These are phyloP conservation scores for Oppia nitens DNA, from an alignment of 1,140 invertebrate genomes.

Conservation along the genomic window DNA sequence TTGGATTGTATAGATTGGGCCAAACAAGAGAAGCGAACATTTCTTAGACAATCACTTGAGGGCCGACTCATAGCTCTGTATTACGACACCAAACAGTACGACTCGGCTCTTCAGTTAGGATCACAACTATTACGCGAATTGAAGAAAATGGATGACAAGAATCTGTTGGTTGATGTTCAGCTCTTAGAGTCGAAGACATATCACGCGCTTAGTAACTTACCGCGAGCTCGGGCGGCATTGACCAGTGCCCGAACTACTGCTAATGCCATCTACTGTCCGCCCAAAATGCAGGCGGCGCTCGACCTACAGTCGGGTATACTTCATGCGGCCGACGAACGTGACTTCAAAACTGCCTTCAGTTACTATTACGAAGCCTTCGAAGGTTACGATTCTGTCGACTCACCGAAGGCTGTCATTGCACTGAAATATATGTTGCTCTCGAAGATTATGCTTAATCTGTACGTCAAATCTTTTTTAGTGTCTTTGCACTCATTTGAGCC, in stretches of 20 bases:
- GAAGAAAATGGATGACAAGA: conserved; percentile 98
- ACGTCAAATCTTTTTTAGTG: conserved; percentile 22
- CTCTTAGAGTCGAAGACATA: conserved; percentile 90
- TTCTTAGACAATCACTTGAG: conserved; percentile 87
- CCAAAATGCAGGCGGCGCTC: conserved; percentile 87
- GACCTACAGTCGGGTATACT: conserved; percentile 96
- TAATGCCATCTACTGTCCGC: conserved; percentile 97
- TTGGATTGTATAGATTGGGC: conserved; percentile 99
- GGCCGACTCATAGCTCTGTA: conserved; percentile 80
- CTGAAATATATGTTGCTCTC: conserved; percentile 98
- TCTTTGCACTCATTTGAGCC: conserved; percentile 1
- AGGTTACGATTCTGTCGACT: conserved; percentile 88
- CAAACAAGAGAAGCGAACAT: conserved; percentile 88
- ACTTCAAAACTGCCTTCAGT: conserved; percentile 99
- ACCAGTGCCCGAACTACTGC: conserved; percentile 96
- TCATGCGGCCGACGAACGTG: conserved; percentile 95
- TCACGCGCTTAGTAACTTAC: conserved; percentile 88
- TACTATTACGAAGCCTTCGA: conserved; percentile 99
- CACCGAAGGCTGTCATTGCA: conserved; percentile 68
- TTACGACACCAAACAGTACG: conserved; percentile 78
- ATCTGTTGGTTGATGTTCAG: conserved; percentile 86
- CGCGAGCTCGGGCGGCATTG: conserved; percentile 85
- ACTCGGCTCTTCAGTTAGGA: conserved; percentile 61
- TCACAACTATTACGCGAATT: conserved; percentile 76
- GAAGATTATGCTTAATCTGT: conserved; percentile 90